A percentile compares a stretch with the other conserved stretches of the same genome.
phyloP scores from a whole-genome alignment of 2,113 vertebrate species.

The Fukomys damarensis region DNA sequence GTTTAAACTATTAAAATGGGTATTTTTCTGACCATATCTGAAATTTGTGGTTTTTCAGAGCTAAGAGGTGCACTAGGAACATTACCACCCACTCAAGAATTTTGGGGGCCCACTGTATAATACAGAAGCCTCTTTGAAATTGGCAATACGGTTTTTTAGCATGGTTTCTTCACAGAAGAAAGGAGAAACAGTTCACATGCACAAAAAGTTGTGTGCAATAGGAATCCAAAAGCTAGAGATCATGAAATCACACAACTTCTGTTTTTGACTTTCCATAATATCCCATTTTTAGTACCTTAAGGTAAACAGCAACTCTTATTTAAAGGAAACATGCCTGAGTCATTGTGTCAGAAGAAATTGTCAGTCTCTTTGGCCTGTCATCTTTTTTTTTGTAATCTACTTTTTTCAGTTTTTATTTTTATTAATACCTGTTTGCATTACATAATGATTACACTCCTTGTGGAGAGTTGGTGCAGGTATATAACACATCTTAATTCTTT shows the following conservation, averaged over 20 bases:
- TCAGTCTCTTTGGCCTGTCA: not conserved
- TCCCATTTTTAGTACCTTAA: not conserved
- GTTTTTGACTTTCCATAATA: not conserved
- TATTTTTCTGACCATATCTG: not conserved
- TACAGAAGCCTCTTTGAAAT: not conserved
- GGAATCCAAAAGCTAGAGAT: not conserved
- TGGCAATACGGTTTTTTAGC: not conserved
- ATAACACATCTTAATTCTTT: not conserved
- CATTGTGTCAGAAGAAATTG: not conserved
- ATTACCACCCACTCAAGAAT: not conserved
- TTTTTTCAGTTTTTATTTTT: not conserved
- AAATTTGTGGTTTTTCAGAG: not conserved
- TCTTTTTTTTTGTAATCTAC: not conserved
- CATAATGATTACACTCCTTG: not conserved
- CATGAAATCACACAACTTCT: not conserved
- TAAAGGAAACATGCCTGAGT: not conserved
- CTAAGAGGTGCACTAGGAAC: not conserved
- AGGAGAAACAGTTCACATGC: not conserved
- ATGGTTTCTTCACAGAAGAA: not conserved
- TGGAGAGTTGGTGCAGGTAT: not conserved
- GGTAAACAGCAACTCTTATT: not conserved
- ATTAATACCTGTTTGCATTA: not conserved
- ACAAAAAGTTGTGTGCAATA: not conserved
- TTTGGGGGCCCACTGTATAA: not conserved
- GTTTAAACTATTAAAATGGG: not conserved